phyloP scores from a whole-genome alignment of 2,113 vertebrate species.

The Actenoides lindsayi region DNA sequence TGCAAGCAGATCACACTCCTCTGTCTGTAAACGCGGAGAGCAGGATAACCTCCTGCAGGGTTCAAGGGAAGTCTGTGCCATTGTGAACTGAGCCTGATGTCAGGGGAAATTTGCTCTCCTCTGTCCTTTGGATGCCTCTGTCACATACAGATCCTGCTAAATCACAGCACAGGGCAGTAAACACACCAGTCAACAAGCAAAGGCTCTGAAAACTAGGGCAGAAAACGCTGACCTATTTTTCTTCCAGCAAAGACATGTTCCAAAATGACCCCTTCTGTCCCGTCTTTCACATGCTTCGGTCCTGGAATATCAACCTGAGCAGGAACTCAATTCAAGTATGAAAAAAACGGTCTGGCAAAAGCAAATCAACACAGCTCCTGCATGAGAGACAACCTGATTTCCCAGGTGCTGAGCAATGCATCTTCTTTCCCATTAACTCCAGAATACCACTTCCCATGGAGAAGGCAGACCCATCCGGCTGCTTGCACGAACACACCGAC shows the following conservation, averaged over 20 bases:
- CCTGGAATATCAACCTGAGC: not conserved
- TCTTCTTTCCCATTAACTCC: not conserved
- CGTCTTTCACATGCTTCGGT: not conserved
- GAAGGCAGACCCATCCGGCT: not conserved
- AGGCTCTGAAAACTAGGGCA: constrained; percentile 26
- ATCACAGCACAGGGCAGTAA: not conserved
- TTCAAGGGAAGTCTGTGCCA: not conserved
- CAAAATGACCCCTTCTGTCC: constrained; percentile 22
- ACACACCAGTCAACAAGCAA: not conserved
- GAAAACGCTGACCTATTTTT: constrained; percentile 48
- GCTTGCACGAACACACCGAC: not conserved
- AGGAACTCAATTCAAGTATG: not conserved
- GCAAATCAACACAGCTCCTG: not conserved
- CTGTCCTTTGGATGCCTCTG: not conserved
- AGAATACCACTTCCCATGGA: not conserved
- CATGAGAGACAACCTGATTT: not conserved
- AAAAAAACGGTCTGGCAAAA: not conserved
- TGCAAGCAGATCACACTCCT: not conserved
- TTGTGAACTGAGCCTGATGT: not conserved
- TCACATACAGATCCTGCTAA: not conserved
- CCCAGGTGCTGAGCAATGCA: accelerated
- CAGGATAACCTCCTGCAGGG: not conserved
- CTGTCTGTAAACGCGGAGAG: not conserved
- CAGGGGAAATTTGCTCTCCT: not conserved
- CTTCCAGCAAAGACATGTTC: not conserved